A percentile compares a stretch with the other conserved stretches of the same genome.
phyloP scores from a whole-genome alignment of 2,797 vertebrate species.

The Brachyrhaphis roseni region DNA sequence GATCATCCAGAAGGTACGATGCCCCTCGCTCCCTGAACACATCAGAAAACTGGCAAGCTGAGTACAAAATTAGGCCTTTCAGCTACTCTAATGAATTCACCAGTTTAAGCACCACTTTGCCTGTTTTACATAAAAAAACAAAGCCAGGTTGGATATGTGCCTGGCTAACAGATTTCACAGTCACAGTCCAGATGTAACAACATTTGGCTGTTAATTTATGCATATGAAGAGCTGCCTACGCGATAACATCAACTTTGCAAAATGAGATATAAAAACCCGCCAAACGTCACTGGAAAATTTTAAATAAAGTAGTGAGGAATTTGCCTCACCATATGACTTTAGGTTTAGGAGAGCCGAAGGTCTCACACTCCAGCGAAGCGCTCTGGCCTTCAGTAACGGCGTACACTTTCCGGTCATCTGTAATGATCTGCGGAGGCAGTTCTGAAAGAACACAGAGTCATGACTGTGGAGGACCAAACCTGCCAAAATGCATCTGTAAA shows the following conservation, averaged over 20 bases:
- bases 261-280: conserved; percentile 26
- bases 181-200: conserved; percentile 61
- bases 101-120: conserved; percentile 16
- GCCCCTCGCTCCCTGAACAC: conserved; percentile 66
- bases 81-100: conserved; percentile 15
- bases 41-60: conserved; percentile 14
- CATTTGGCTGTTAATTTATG: conserved; percentile 62
- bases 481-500: neutral
- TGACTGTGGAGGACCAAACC: neutral
- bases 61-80: conserved; percentile 9
- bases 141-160: conserved; percentile 37
- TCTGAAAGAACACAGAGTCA: conserved; percentile 73
- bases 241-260: conserved; percentile 30
- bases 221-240: conserved; percentile 34
- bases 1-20: conserved; percentile 75
- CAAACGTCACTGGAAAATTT: neutral
- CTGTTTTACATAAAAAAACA: conserved; percentile 30
- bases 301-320: neutral
- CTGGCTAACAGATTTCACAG: conserved; percentile 29
- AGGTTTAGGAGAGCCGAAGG: conserved; percentile 90
- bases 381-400: conserved; percentile 81
- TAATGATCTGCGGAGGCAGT: conserved; percentile 88
- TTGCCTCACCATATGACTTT: conserved; percentile 85
- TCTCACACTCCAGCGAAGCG: conserved; percentile 83
- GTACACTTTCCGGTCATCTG: conserved; percentile 77